Evolutionary conservation across 2,888 invertebrate genomes (phyloP), one percentile per base, ranked within the genome.

Genomic region (Melanostoma scalare): DNA sequence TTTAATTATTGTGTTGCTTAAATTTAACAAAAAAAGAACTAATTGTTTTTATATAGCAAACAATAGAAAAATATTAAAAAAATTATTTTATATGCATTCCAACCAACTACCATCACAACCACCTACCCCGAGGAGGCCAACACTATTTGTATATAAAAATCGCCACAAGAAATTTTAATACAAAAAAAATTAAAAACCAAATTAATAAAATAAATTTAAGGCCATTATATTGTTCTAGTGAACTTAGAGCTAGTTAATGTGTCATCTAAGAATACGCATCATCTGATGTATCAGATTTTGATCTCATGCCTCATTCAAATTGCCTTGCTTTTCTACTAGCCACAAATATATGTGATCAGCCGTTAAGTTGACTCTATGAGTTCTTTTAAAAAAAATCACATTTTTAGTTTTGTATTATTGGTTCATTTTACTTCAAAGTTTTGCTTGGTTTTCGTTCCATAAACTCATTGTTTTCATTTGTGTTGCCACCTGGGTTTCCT

Each of bases 41-140:
- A 3, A 36, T 40, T 53, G 55, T 73, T 73, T 73, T 78, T 84
- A 61, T 71, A 74, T 79, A 79, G 40, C 52, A 74, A 63, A 35
- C 53, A 36, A 55, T 33, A 44, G 36, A 53, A 61, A 72, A 61
- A 42, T 75, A 79, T 78, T 82, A 65, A 46, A 68, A 55, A n/a
- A 78, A 71, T 71, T 79, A 31, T 84, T 84, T 79, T 85, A 80
- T 85, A 76, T 78, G 85, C 72, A 85, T 85, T 80, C 75, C 85
- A 80, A 85, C 72, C 85, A 84, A 84, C 74, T 53, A 77, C 68
- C 72, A 74, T 53, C 84, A 84, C 71, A 67, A 85, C 85, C 85
- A 85, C 53, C 61, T 56, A 68, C 63, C 80, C 80, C 67, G 75
- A 72, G 71, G 80, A 80, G 80, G 80, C 79, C 85, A 72, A 80